phyloP scores from a whole-genome alignment of 2,888 invertebrate species.

The Orchesellides sinensis region DNA sequence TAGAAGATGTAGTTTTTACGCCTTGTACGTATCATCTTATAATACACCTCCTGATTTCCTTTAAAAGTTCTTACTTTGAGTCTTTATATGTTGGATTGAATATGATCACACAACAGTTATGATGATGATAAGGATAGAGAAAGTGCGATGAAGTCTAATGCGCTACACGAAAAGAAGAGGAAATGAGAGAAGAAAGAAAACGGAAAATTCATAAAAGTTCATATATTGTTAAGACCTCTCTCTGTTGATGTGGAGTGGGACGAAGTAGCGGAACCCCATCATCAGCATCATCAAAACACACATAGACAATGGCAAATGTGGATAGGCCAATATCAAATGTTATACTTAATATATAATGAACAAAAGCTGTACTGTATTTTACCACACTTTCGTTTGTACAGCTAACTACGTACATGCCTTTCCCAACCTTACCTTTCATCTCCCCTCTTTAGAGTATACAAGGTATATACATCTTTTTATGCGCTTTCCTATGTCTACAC shows the following conservation, averaged over 20 bases:
- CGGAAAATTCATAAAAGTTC: conserved; percentile 55
- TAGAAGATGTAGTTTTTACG: too few species aligned
- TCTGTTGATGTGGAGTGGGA: conserved; percentile 15
- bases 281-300: conserved; percentile 33
- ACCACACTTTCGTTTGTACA: too few species aligned
- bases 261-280: conserved; percentile 34
- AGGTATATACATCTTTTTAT: background rate
- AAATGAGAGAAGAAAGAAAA: conserved; percentile 47
- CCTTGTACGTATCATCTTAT: too few species aligned
- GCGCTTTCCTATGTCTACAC: background rate
- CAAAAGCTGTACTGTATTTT: background rate
- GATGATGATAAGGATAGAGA: background rate
- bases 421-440: too few species aligned
- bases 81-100: background rate
- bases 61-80: too few species aligned
- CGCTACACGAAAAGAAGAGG: conserved; percentile 14
- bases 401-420: too few species aligned
- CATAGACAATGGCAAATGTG: background rate
- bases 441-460: background rate
- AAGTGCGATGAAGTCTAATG: conserved; percentile 8
- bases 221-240: too few species aligned
- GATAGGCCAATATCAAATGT: too few species aligned
- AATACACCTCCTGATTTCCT: too few species aligned
- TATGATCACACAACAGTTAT: conserved; percentile 1
- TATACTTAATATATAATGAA: too few species aligned